Evolutionary conservation across 2,113 vertebrate species (phyloP), one percentile per base, ranked within the genome.

Genomic region (Donacobius atricapilla): DNA sequence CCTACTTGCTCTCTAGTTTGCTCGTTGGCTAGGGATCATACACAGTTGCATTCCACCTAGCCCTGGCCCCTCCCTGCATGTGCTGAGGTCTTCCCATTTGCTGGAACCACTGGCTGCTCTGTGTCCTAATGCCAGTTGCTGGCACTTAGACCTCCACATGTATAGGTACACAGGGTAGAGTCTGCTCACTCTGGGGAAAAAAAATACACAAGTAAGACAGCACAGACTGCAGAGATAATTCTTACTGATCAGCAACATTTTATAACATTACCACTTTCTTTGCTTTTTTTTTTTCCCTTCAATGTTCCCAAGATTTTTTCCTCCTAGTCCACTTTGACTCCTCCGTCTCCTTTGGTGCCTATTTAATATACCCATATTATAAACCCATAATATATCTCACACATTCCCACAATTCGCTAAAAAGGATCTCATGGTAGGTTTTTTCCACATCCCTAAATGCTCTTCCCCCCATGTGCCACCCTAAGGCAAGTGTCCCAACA

Each of bases 11-110:
- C 2, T 1, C 16, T 33, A 14, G 18, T 5, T 10, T 24, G 16
- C 33, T 80, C 1, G 0, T 21, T 50, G 0, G 0, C 6, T 15
- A 19, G 42, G 1, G 14, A 13, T 54, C 19, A 1, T 19, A 3
- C 40, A 7, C 3, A 1, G 13, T 10, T 53, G 10, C 13, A 4
- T 47, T 45, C 63, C 17, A 18, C 6, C 11, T 39, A 17, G 57
- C 5, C 10, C 14, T 2, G 1, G 28, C 10, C 16, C 12, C 5
- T 21, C 11, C 6, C 39, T 13, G 17, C 30, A 8, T 5, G 1
- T 2, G 7, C 33, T 60, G 35, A 48, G 4, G 7, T 40, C 37
- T n/a, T 51, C 31, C 24, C 31, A 0, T 10, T n/a, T 23, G 18
- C 57, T 15, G 12, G 20, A 60, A 60, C 10, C 11, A 6, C 18